These are phyloP conservation scores for Nymphalis polychloros DNA, from an alignment of 2,888 invertebrate species.

Conservation along the genomic window DNA sequence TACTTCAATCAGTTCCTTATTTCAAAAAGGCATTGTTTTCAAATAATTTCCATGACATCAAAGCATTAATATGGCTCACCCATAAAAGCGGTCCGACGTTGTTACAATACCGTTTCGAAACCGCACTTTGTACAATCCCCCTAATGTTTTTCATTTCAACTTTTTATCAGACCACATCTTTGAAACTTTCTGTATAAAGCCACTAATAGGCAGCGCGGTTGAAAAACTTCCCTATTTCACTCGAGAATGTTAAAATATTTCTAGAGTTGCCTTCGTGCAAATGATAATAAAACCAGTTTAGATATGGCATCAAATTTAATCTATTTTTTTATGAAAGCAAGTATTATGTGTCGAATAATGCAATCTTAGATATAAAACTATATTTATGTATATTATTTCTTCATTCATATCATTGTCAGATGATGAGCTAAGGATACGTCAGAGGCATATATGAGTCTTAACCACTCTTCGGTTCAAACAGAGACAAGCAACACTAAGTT, in stretches of 20 bases:
- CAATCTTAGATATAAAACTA: no score
- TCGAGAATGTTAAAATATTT: conserved; percentile 19
- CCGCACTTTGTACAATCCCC: conserved; percentile 31
- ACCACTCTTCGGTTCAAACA: no score
- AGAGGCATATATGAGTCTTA: no score
- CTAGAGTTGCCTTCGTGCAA: conserved; percentile 12
- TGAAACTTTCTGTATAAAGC: conserved; percentile 58
- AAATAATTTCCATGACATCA: conserved; percentile 4
- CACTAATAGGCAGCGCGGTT: conserved; percentile 71
- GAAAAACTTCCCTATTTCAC: conserved; percentile 49
- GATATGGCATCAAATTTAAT: not conserved
- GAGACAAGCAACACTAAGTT: no score
- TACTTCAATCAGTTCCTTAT: not conserved
- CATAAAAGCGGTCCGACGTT: conserved; percentile 15
- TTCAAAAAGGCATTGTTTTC: conserved; percentile 1
- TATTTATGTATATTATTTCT: no score
- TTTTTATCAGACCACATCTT: conserved; percentile 63
- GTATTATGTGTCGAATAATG: not conserved
- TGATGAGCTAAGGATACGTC: no score
- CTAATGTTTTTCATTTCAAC: conserved; percentile 59
- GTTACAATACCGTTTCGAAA: conserved; percentile 36
- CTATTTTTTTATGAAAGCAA: not conserved
- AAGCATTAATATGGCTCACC: conserved; percentile 1
- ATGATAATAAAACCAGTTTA: not conserved
- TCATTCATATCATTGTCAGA: no score